A percentile compares a stretch with the other conserved stretches of the same genome.
Evolutionary conservation across 2,113 vertebrate species (phyloP).

Genomic region (Gallinago media): DNA sequence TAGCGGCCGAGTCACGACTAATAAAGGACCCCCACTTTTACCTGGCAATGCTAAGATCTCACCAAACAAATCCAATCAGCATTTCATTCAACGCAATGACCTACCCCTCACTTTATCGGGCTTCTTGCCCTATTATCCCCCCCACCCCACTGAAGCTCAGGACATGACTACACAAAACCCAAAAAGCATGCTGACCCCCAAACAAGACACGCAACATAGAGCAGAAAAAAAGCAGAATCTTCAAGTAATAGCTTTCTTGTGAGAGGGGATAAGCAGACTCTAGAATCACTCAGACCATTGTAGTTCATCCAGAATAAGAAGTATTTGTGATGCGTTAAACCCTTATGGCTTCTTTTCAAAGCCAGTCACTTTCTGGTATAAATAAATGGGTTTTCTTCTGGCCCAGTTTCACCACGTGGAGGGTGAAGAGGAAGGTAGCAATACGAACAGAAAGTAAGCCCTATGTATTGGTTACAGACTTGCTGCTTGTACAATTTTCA

Average conservation of each 20-base stretch:
- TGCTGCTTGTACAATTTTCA: not conserved
- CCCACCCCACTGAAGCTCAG: accelerated
- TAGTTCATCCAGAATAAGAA: not conserved
- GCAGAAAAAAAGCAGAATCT: not conserved
- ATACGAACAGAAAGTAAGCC: not conserved
- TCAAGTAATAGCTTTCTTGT: not conserved
- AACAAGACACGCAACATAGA: not conserved
- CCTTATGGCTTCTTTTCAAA: not conserved
- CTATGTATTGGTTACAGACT: not conserved
- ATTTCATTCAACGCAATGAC: accelerated
- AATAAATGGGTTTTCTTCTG: not conserved
- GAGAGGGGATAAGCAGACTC: not conserved
- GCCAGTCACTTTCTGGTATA: not conserved
- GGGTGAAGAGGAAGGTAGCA: not conserved
- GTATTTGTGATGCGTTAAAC: not conserved
- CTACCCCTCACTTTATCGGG: not conserved
- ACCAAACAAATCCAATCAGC: not conserved
- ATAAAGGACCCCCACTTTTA: accelerated
- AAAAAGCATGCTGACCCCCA: not conserved
- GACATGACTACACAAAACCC: not conserved
- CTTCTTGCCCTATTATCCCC: too few relatives aligned
- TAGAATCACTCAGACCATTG: not conserved
- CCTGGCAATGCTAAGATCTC: not conserved
- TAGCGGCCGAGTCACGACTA: not conserved
- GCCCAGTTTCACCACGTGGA: not conserved